Conservation (phyloP, 2,888 invertebrate genomes). For the Cosmorhoe ocellata region DNA sequence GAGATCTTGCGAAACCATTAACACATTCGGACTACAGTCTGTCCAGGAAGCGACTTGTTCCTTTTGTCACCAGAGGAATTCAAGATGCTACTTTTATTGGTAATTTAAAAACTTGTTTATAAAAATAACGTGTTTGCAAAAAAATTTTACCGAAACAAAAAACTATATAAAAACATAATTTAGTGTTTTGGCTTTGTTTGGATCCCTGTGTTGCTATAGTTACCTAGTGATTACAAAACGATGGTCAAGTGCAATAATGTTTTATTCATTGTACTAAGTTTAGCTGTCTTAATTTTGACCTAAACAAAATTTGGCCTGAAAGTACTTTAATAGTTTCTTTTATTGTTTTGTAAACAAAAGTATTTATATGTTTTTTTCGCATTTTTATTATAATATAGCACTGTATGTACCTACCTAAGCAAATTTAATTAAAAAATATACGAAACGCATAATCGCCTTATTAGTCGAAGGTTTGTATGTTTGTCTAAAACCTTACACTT, state of each 20-base stretch:
- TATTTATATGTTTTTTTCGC: too few relatives aligned
- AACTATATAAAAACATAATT: slow-evolving; percentile 7
- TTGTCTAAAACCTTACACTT: too few relatives aligned
- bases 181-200: slow-evolving; percentile 1
- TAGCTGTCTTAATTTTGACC: not conserved
- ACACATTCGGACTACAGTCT: slow-evolving; percentile 72
- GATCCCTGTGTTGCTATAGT: slow-evolving; percentile 1
- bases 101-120: slow-evolving; percentile 18
- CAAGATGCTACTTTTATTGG: slow-evolving; percentile 58
- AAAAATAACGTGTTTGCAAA: not conserved
- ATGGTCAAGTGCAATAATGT: slow-evolving; percentile 25
- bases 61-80: slow-evolving; percentile 53
- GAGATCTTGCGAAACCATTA: slow-evolving; percentile 76
- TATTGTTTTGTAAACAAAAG: too few relatives aligned
- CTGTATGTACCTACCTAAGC: too few relatives aligned
- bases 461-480: too few relatives aligned
- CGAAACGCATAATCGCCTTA: too few relatives aligned
- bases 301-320: not conserved
- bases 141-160: not conserved
- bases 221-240: slow-evolving; percentile 27
- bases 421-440: too few relatives aligned
- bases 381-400: too few relatives aligned
- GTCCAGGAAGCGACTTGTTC: slow-evolving; percentile 75
- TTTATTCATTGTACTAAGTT: slow-evolving; percentile 6
- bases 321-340: not conserved